Evolutionary conservation across 1,140 invertebrate species (phyloP), one percentile per base, ranked within the genome.

Genomic region (Drosophila murphyi): DNA sequence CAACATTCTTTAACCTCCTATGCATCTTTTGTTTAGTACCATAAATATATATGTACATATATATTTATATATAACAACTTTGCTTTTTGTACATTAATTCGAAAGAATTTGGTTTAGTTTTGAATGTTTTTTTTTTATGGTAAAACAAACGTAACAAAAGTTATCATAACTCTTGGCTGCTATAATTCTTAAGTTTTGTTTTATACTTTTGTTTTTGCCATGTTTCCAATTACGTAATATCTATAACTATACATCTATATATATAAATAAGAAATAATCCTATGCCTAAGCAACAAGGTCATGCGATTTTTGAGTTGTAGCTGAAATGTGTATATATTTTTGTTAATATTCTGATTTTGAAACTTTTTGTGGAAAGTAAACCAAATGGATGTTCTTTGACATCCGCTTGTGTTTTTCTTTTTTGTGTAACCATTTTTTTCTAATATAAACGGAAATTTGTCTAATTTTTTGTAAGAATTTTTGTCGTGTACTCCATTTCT

Each of bases 311-410:
- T 88, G n/a, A 59, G 55, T 90, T 90, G 87, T 90, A 90, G 87
- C 67, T 90, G 85, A 88, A 81, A 88, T 89, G 87, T 90, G 86
- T 75, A 78, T 72, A 85, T 61, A 55, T 72, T 78, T 60, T 64
- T 52, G 43, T 72, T 80, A 68, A 69, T 35, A 56, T 62, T 78
- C 64, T 76, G 67, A 57, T 61, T 76, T 67, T 81, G 37, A 64
- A 54, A 37, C 70, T 81, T 73, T 81, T 81, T 81, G 67, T n/a
- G 43, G 37, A 43, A 47, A 43, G 32, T 59, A 75, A 65, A 65
- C 43, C 45, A 47, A 28, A 48, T 10, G 8, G 54, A 32, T 39
- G 55, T 47, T 41, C 35, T 20, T 35, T 32, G 4, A 47, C 10
- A 47, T 29, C 28, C 45, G 12, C 29, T 45, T 43, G 8, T n/a